Percentiles rank a stretch among this genome's conserved stretches.
Evolutionary conservation across 2,113 vertebrate species (phyloP).

Genomic region (Telmatochromis sp.): DNA sequence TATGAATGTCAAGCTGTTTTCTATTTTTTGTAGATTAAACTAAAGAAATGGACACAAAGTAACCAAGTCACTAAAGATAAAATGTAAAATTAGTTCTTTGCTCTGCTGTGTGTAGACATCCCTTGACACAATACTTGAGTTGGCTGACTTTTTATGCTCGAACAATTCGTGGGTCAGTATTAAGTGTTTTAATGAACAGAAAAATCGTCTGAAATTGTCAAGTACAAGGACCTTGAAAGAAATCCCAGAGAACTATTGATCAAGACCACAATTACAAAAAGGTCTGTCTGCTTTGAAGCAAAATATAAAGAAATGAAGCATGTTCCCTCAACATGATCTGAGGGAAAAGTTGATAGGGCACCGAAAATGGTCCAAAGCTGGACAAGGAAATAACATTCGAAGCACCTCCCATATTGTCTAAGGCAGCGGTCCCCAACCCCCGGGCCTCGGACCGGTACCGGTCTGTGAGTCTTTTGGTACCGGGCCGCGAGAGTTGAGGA

Average conservation of each 20-base stretch:
- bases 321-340: neutral
- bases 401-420: neutral
- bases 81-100: neutral
- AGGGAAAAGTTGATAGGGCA: neutral
- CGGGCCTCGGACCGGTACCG: accelerated
- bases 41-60: neutral
- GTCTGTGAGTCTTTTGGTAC: neutral
- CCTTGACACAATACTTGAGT: neutral
- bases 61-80: neutral
- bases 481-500: neutral
- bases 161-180: neutral
- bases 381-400: neutral
- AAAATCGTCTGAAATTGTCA: neutral
- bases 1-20: neutral
- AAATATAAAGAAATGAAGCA: neutral
- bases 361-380: neutral
- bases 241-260: neutral
- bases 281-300: neutral
- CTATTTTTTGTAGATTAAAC: neutral
- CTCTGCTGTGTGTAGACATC: neutral
- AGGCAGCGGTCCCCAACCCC: neutral
- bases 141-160: neutral
- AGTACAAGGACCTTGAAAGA: neutral
- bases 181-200: neutral
- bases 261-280: neutral